Conservation (phyloP, 2,113 vertebrate genomes). For the Anthoscopus minutus region DNA sequence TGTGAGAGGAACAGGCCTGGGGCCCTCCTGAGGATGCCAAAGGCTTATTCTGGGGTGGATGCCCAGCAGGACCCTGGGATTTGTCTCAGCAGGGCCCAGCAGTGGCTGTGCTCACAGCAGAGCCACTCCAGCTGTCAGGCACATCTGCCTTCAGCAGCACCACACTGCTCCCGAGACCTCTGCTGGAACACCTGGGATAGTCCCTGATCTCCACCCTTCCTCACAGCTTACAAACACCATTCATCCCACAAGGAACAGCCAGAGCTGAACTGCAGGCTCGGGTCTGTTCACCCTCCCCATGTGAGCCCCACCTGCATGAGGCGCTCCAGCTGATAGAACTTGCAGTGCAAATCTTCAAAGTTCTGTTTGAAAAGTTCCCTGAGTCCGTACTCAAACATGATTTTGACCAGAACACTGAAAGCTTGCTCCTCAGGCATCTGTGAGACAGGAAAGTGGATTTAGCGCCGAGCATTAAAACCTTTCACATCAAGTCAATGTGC, state of each 20-base stretch:
- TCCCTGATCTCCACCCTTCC: neutral
- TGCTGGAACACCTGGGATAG: neutral
- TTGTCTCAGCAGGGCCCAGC: neutral
- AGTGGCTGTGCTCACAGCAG: neutral
- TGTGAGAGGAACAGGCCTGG: neutral
- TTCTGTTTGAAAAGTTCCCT: constrained; percentile 99
- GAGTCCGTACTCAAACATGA: constrained; percentile 99
- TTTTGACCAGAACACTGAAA: constrained; percentile 98
- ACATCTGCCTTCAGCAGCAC: neutral
- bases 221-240: neutral
- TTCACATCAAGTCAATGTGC: neutral
- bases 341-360: constrained; percentile 99
- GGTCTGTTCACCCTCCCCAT: rapidly evolving
- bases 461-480: neutral
- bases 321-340: constrained; percentile 96
- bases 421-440: constrained; percentile 99
- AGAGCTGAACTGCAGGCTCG: neutral
- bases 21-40: neutral
- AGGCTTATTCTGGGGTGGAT: neutral
- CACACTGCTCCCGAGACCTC: rapidly evolving
- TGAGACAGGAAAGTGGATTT: neutral
- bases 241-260: neutral
- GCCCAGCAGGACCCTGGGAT: neutral
- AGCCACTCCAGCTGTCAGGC: neutral
- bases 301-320: constrained; percentile 88